Percentiles rank a stretch among this genome's conserved stretches.
Evolutionary conservation across 2,113 vertebrate species (phyloP).

Genomic region (Gopherus flavomarginatus): DNA sequence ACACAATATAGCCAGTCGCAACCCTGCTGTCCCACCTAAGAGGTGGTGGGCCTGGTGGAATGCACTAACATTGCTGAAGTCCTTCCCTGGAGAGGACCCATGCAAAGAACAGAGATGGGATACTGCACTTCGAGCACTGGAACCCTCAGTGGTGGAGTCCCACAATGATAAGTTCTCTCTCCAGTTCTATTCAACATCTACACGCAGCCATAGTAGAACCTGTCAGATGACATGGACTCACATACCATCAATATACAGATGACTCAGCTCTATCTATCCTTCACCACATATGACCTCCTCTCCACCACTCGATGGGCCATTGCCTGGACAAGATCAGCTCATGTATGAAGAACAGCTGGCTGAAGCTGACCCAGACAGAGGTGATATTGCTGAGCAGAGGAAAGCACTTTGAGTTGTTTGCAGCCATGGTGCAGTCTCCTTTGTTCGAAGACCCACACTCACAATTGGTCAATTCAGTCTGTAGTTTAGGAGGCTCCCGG

Average conservation of each 20-base stretch:
- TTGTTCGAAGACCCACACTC: too few relatives aligned
- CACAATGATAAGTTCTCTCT: accelerated
- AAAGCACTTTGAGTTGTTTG: too few relatives aligned
- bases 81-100: too few relatives aligned
- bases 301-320: background rate
- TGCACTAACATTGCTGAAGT: background rate
- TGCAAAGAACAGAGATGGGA: background rate
- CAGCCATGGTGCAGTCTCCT: too few relatives aligned
- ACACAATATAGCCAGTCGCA: accelerated
- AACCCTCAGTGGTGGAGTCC: background rate
- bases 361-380: background rate
- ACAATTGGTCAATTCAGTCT: too few relatives aligned
- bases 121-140: background rate
- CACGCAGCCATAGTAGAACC: background rate
- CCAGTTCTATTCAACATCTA: accelerated
- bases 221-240: background rate
- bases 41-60: background rate
- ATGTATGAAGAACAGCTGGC: background rate
- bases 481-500: background rate
- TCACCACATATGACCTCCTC: background rate
- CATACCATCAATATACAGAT: background rate
- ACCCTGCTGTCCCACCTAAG: accelerated
- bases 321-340: background rate
- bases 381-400: too few relatives aligned
- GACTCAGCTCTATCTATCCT: background rate